Base-by-base conservation (phyloP, 2,797 vertebrate genomes). In the Tolypeutes matacus region DNA sequence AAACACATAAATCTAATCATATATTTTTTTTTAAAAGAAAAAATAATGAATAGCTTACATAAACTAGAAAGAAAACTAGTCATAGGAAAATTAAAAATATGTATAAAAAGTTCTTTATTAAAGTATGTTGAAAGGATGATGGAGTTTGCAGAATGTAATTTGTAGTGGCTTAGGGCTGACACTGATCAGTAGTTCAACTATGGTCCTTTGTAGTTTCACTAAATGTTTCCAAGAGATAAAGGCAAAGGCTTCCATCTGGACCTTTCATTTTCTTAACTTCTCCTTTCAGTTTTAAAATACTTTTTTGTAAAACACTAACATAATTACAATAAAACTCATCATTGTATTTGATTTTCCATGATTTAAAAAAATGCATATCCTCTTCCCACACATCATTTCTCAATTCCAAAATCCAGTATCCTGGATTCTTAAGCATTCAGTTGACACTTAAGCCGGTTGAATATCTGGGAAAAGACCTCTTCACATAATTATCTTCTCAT, bases 331-430 rank as follows among this genome's bases (percentile, higher is more conserved):
- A 92, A 27, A 78, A 70, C 1, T 1, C 31, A 93, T 23, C 12
- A 46, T 65, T 69, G 51, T 84, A 42, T 88, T 89, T 90, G 18
- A 80, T 53, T 67, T 81, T 72, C 49, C 62, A 92, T 10, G 11
- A 18, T 64, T 64, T 58, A 21, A 49, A 67, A 84, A 94, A 82
- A 69, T 70, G 11, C 31, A 1, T 56, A 49, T 62, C 9, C 34
- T 72, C 69, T 70, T 65, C 31, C 25, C 20, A 82, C 25, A 60
- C 39, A 77, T 84, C 46, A 60, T 42, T 91, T 89, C 49, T 39
- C 39, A 70, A n/a, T 65, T 95, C 46, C 34, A 80, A 96, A 97
- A 97, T 83, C 49, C 46, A 39, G 75, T 95, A 93, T 87, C 36
- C 3, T 39, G 73, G 83, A 96, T 95, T 51, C 25, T 76, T 67